Evolutionary conservation across 2,888 invertebrate genomes (phyloP), one percentile per base, ranked within the genome.

Genomic region (Odiellus spinosus): DNA sequence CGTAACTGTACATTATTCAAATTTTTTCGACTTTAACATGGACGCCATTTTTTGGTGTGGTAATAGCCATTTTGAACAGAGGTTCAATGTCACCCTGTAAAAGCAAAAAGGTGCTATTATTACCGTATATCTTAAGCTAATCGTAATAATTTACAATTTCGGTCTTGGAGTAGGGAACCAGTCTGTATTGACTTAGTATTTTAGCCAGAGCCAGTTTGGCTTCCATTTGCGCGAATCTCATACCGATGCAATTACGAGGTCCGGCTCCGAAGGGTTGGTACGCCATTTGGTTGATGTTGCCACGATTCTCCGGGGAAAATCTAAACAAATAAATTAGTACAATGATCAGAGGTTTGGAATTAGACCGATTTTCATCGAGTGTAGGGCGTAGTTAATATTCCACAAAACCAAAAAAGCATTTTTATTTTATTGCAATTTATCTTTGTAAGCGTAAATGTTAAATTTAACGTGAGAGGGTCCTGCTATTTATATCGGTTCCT

Each of bases 231-330:
- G 53, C 54, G 36, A 56, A 53, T 36, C 55, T 41, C 51, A 54
- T 52, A 4, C 55, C 55, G 11, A 55, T 47, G 39, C 55, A 55
- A 40, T 55, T 54, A 41, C 56, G 40, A 5, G 55, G 55, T 4
- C 56, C 56, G 15, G 32, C 40, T 12, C 56, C 55, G 34, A 56
- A 56, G 0, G 55, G 48, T 20, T 50, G 34, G 38, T 45, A 56
- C 1, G 53, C 45, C 40, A 52, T 44, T 1, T 47, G 52, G 6
- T 46, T 43, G 3, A 52, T 45, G 15, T 52, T 50, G 3, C 38
- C 8, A 36, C 48, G 47, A 33, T 56, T 54, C 36, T 56, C 53
- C 1, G 52, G 49, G 8, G 52, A 15, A 46, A 55, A 56, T 21
- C 51, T 51, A 35, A 5, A 47, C 42, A 32, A 36, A 3, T 3